Conservation (phyloP, 2,113 vertebrate species). For the Cacatua alba region DNA sequence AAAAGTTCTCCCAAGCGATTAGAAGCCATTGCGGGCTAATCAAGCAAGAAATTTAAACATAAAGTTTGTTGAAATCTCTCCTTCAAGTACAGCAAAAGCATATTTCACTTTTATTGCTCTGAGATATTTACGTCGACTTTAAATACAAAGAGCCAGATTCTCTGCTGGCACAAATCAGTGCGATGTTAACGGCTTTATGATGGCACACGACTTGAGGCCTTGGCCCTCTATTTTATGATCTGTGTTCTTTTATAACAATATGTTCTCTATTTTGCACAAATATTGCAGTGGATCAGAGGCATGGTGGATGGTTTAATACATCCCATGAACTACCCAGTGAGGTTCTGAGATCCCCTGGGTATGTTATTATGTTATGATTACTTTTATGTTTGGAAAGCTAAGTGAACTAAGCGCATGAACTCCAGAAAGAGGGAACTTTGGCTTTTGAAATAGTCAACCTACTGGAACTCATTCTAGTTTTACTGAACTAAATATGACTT, state of each 20-base stretch:
- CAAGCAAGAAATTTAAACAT: constrained; percentile 63
- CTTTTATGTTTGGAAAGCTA: constrained; percentile 30
- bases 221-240: constrained; percentile 7
- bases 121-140: constrained; percentile 27
- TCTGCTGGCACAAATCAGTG: not conserved
- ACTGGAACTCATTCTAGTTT: not conserved
- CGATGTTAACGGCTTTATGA: not conserved
- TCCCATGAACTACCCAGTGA: constrained; percentile 10
- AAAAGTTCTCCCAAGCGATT: constrained; percentile 38
- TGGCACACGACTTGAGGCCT: not conserved
- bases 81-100: constrained; percentile 10
- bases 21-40: constrained; percentile 58
- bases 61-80: constrained; percentile 43
- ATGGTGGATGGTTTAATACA: not conserved
- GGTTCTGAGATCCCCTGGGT: not conserved
- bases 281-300: not conserved
- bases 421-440: not conserved
- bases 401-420: not conserved
- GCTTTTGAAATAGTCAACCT: constrained; percentile 25
- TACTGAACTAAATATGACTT: not conserved
- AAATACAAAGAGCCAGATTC: constrained; percentile 1
- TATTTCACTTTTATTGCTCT: constrained; percentile 48
- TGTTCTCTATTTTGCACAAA: not conserved
- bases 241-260: not conserved
- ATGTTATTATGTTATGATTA: not conserved